Evolutionary conservation across 2,797 vertebrate species (phyloP), one percentile per base, ranked within the genome.

Genomic region (Hylomyscus alleni): DNA sequence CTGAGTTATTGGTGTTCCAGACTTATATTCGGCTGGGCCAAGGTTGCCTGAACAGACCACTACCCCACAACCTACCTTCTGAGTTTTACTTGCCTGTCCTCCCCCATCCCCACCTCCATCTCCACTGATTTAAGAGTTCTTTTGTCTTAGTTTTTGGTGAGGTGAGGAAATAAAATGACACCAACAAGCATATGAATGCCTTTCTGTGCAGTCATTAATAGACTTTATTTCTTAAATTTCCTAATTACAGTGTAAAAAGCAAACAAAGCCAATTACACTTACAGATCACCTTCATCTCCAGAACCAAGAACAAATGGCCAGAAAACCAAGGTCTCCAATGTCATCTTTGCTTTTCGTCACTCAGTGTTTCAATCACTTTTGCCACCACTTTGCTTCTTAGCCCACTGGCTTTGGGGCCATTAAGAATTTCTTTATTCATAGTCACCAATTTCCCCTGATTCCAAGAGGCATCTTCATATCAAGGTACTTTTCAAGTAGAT

Each of bases 281-380:
- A 80, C 14, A 40, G 3, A 31, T 81, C 4, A 4, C 62, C 89
- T 94, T 93, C 15, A 20, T 67, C 15, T 87, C 14, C 93, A 89
- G 19, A 82, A 93, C 19, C 24, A 80, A 94, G 17, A 93, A 44
- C 31, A 73, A 86, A 31, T 89, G 58, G n/a, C 15, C 82, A 31
- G 19, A 88, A 3, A 31, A 62, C 50, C 22, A 83, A 83, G 10
- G 19, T 76, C 50, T 87, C 54, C 65, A 8, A 11, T 95, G 17
- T 93, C 52, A 44, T 26, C 69, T 89, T 95, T 47, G 76, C 29
- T 29, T 92, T 84, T 81, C 24, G 77, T 96, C 67, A 90, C 2
- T 88, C 29, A 44, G 13, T 76, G 40, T 67, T 94, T 83, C 10
- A 62, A 15, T 86, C 84, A 96, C 24, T 72, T 60, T 75, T 24